phyloP scores from a whole-genome alignment of 2,113 vertebrate genomes.

The Hemibagrus wyckioides region DNA sequence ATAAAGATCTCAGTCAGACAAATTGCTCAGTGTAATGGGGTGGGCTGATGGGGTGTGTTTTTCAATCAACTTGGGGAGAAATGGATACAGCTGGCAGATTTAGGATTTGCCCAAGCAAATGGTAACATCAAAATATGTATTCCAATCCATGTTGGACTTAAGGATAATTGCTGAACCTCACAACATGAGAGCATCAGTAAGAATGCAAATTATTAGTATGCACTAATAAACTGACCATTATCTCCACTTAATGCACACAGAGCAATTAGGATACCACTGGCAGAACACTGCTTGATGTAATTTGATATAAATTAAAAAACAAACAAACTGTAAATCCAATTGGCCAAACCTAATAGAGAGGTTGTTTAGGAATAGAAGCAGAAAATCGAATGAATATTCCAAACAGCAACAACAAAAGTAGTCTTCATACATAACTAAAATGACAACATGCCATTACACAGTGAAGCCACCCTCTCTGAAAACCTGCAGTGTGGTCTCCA shows the following conservation, averaged over 20 bases:
- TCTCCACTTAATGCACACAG: constrained; percentile 31
- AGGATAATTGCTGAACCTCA: constrained; percentile 17
- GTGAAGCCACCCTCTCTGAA: background rate
- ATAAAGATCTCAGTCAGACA: constrained; percentile 33
- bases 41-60: constrained; percentile 41
- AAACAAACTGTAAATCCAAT: background rate
- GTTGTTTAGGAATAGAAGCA: background rate
- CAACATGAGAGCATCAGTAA: constrained; percentile 27
- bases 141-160: constrained; percentile 35
- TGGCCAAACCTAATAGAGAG: background rate
- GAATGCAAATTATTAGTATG: constrained; percentile 28
- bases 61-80: constrained; percentile 40
- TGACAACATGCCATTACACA: constrained; percentile 12
- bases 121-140: constrained; percentile 36
- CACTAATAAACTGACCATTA: constrained; percentile 23
- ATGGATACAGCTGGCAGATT: constrained; percentile 35
- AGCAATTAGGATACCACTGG: background rate
- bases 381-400: background rate
- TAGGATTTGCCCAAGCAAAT: constrained; percentile 32
- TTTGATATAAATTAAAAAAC: constrained; percentile 1
- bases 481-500: constrained; percentile 20
- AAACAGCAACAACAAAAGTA: background rate
- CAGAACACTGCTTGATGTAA: constrained; percentile 13
- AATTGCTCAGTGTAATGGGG: constrained; percentile 30
- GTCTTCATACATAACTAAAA: background rate